Evolutionary conservation across 2,888 invertebrate genomes (phyloP), one percentile per base, ranked within the genome.

Genomic region (Oscheius sp.): DNA sequence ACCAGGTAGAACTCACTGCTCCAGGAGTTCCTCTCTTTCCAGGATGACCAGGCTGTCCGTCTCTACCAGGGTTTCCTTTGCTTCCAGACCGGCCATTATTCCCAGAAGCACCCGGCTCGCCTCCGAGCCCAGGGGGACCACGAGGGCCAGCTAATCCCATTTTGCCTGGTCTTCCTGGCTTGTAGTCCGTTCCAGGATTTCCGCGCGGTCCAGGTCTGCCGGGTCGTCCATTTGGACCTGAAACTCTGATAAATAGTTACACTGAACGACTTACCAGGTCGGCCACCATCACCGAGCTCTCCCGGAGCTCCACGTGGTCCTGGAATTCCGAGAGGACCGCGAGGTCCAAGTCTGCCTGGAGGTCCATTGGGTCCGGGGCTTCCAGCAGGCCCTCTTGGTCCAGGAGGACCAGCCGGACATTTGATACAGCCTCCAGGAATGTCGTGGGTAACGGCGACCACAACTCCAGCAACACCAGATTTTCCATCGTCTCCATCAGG

Each of bases 241-340:
- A 35, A 11, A 1, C 29, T 32, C 11, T 58, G 2, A 58, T 29
- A 29, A 21, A 21, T 21, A 21, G 21, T 21, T 0, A 21, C 21
- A 21, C 21, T 21, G 21, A 21, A 21, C 3, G 29, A 4, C 33
- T 58, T 11, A 21, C 58, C 58, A 58, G 3, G 3, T 5, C 29
- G 29, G 32, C 58, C 58, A 29, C 33, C 33, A 7, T 58, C 58
- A 33, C 58, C 58, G 4, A 35, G 58, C 11, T 13, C 33, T 7
- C 58, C 58, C 11, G 32, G 32, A 32, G 29, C 58, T 58, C 58
- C 58, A 58, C 32, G 58, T 21, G 29, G 58, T 29, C 58, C 58
- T 13, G 21, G 21, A 21, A 21, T 21, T 21, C 21, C 21, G 0
- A 21, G 21, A 21, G 21, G 21, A 21, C 21, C 21, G 21, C 21